Base-by-base conservation (phyloP, 2,113 vertebrate genomes). In the Astur gentilis region DNA sequence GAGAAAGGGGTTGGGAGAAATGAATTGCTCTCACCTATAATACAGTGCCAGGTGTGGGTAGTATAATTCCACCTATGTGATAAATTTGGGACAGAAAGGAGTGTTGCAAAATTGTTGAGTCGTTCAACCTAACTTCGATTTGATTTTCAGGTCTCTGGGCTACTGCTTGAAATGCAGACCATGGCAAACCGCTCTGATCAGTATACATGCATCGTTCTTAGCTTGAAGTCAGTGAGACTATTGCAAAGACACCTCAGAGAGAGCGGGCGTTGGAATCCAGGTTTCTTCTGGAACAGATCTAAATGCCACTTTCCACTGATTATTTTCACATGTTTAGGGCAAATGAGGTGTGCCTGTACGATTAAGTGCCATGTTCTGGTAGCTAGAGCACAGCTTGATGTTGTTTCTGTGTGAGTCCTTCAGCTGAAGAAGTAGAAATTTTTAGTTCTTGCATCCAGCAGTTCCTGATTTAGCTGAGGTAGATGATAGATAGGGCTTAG, bases 191-290 rank as follows among this genome's bases (percentile, higher is more conserved):
- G 55, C n/a, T 75, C 40, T 79, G 47, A 29, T 50, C 1, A 2
- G 34, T 66, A 7, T n/a, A 10, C 9, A 10, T 18, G 19, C 22
- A 16, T 36, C 5, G 2, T n/a, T 78, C 44, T 34, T 64, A 78
- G 40, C 61, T 1, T 58, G 61, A 81, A 94, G 13, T 54, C 84
- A 85, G 31, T 69, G 73, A 75, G 57, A 52, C 38, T 76, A 13
- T 15, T 91, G 91, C 62, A 73, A 77, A 70, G 19, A 44, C 72
- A 87, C 26, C 32, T 78, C 42, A 71, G 36, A 58, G 73, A 22
- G 9, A 55, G 23, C 0, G 0, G 14, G 4, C 0, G 0, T 13
- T 77, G 42, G 16, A 65, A 90, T 66, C 45, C 18, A 47, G n/a
- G 7, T 80, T 90, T 93, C 45, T 83, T 61, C 58, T 77, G 76